phyloP scores from a whole-genome alignment of 2,113 vertebrate genomes.

The Ariopsis seemanni region DNA sequence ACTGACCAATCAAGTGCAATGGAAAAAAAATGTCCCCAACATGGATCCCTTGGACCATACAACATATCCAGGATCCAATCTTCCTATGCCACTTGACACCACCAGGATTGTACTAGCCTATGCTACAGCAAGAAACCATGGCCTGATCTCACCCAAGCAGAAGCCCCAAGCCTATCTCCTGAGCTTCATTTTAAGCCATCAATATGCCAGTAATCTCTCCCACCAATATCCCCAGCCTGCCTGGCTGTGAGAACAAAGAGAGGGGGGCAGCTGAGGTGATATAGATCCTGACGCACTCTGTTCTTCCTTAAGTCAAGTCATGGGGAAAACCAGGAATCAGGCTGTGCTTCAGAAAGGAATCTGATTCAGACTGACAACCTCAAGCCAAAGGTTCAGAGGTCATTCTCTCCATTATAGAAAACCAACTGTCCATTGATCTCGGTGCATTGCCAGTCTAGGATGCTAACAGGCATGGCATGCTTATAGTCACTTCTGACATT shows the following conservation, averaged over 20 bases:
- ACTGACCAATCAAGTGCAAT: conserved; percentile 9
- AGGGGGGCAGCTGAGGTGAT: conserved; percentile 62
- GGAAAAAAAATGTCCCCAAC: background rate
- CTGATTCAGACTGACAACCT: conserved; percentile 50
- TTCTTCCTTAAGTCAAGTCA: conserved; percentile 56
- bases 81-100: conserved; percentile 31
- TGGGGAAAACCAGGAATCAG: conserved; percentile 52
- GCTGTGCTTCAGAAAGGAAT: conserved; percentile 43
- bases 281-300: conserved; percentile 56
- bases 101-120: background rate
- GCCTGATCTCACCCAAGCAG: conserved; percentile 25
- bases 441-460: conserved; percentile 16
- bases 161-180: conserved; percentile 28
- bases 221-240: conserved; percentile 46
- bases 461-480: background rate
- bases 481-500: background rate
- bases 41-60: background rate
- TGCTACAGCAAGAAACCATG: background rate
- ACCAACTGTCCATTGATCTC: conserved; percentile 16
- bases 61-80: background rate
- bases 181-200: conserved; percentile 53
- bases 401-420: conserved; percentile 41
- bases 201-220: conserved; percentile 59
- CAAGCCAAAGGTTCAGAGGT: conserved; percentile 41
- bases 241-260: conserved; percentile 54